Conservation (phyloP, 2,113 vertebrate species). For the Acanthochromis polyacanthus region DNA sequence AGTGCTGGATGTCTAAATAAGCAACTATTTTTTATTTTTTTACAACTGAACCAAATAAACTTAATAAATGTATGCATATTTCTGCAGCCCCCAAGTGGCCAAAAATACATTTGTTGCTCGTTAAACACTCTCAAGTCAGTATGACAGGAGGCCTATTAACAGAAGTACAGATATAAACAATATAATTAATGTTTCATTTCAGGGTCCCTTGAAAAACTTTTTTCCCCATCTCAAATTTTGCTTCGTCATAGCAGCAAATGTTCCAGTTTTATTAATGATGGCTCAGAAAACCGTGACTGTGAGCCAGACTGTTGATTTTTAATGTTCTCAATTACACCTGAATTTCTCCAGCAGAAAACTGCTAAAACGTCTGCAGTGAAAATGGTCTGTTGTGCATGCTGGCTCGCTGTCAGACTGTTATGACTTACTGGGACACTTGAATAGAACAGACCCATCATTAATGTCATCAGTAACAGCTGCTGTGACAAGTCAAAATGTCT, state of each 20-base stretch:
- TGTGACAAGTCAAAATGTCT: slow-evolving; percentile 12
- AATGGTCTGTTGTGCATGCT: background rate
- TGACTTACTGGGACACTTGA: background rate
- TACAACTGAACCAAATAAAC: too few species aligned
- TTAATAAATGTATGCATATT: too few species aligned
- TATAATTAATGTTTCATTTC: too few species aligned
- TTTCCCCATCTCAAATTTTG: background rate
- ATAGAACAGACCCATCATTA: background rate
- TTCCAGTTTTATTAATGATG: background rate
- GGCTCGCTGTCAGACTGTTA: background rate
- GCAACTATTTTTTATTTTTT: too few species aligned
- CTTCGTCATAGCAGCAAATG: background rate
- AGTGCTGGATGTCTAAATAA: too few species aligned
- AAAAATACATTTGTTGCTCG: too few species aligned
- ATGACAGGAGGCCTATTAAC: too few species aligned
- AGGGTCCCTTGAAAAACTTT: too few species aligned
- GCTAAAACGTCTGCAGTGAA: slow-evolving; percentile 6
- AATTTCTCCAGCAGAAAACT: background rate
- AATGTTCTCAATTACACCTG: slow-evolving; percentile 5
- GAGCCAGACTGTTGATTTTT: background rate
- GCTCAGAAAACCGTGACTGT: background rate
- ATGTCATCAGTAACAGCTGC: slow-evolving; percentile 11
- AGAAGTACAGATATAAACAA: too few species aligned
- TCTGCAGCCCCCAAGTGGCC: too few species aligned
- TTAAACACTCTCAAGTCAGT: too few species aligned